phyloP scores from a whole-genome alignment of 2,888 invertebrate genomes.

The Sceliomorpha sp. region DNA sequence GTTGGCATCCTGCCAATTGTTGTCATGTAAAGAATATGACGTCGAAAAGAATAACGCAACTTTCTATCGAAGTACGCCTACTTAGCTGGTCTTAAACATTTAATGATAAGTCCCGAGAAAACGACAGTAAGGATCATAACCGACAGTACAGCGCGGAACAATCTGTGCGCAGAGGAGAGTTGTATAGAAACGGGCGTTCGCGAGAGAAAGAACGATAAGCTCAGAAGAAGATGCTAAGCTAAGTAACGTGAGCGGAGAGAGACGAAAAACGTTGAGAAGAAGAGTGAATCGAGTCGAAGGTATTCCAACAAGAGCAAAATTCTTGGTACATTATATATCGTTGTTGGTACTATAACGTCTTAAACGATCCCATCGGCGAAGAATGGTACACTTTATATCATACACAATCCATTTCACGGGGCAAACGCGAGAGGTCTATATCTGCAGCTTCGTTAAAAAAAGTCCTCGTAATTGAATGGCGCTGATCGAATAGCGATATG shows the following conservation, averaged over 20 bases:
- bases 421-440: constrained; percentile 4
- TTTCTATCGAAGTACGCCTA: not conserved
- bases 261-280: constrained; percentile 39
- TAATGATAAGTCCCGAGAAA: constrained; percentile 1
- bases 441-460: constrained; percentile 26
- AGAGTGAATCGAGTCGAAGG: constrained; percentile 60
- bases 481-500: constrained; percentile 9
- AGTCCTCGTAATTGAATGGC: constrained; percentile 19
- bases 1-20: too few relatives aligned
- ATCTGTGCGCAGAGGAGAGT: constrained; percentile 37
- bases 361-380: constrained; percentile 60
- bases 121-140: constrained; percentile 7
- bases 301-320: constrained; percentile 71
- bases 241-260: constrained; percentile 36
- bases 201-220: constrained; percentile 38
- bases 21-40: too few relatives aligned
- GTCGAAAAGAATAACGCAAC: not conserved
- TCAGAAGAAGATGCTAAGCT: constrained; percentile 34
- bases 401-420: constrained; percentile 35
- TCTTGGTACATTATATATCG: constrained; percentile 54
- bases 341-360: constrained; percentile 67
- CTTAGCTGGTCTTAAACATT: constrained; percentile 2
- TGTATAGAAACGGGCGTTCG: constrained; percentile 18
- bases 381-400: constrained; percentile 54
- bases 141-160: not conserved